Base-by-base conservation (phyloP, 2,888 invertebrate species). In the Gortyna flavago region DNA sequence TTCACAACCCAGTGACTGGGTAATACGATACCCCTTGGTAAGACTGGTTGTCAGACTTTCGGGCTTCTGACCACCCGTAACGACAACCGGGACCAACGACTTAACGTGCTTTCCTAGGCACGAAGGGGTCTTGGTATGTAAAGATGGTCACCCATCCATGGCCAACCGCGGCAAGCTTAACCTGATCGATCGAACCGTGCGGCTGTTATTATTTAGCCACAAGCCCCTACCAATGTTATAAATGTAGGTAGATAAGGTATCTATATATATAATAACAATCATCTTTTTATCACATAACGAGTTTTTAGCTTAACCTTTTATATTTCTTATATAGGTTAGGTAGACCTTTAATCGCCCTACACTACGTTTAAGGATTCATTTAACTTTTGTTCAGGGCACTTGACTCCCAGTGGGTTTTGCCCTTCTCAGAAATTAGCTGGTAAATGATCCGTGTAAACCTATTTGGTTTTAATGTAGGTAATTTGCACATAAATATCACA, bases 401-500 rank as follows among this genome's bases (percentile, higher is more conserved):
- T 82, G 71, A 81, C 32, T 72, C 82, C n/a, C 81, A 65, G 35
- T 48, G 74, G 69, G 68, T 66, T n/a, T 61, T 74, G 61, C 82
- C 85, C 68, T 75, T 85, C 41, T 44, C 61, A 16, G 48, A 71
- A 81, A 85, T 85, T 85, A 85, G 41, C 71, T 16, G 8, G 75
- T n/a, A 81, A 83, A 83, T 82, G 85, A 85, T 85, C 81, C 81
- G 51, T 82, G 64, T 69, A 71, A 75, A 81, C 85, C 82, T 81
- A 72, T 69, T 68, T n/a, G 16, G 59, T 81, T 82, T 84, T 67
- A 84, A 72, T 64, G 57, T 84, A n/a, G 68, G 54, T 71, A 71
- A 71, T 80, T 68, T 84, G 72, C 32, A 38, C n/a, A 44, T 78
- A 80, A 84, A 80, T 68, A 59, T 59, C 29, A 16, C 16, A n/a